Evolutionary conservation across 2,797 vertebrate genomes (phyloP), one percentile per base, ranked within the genome.

Genomic region (Macropodus opercularis): DNA sequence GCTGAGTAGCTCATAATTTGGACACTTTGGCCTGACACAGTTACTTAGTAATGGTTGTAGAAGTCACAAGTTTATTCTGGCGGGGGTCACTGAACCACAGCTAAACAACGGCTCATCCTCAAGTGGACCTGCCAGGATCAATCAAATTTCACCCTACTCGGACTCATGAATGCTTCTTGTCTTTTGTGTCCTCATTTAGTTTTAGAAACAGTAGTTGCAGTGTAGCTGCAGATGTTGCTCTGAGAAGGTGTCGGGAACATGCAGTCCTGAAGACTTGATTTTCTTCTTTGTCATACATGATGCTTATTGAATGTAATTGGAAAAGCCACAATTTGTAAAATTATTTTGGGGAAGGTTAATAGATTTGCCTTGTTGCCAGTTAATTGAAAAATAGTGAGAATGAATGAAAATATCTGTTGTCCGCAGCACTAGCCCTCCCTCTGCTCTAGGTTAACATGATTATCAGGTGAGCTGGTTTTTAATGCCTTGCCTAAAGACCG

Each of bases 391-490:
- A 26, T 26, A 26, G 5, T 26, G 6, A 6, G 26, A 6, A 8
- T 8, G 8, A 3, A 26, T 26, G 26, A 26, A 8, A 26, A 31
- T 31, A 31, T 10, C 12, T 11, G 8, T 31, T 31, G 9, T 11
- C 7, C 3, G 11, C 31, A 34, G 31, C 12, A 13, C 3, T 2
- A 14, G 3, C 14, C 9, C 31, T 42, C 11, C 10, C 5, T 18
- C 26, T 35, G 31, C 26, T 62, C 42, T 74, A 67, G 35, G 17
- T 4, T 61, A 69, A 72, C 55, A 12, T 1, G 7, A 5, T 15
- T 14, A 50, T 27, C 42, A 4, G 50, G 67, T 4, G 13, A 12
- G 23, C 17, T 6, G 4, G 12, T 11, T 14, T 47, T 35, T 6
- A 29, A 35, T 21, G 34, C 31, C 35, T 35, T 34, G 19, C 18